phyloP scores from a whole-genome alignment of 2,113 vertebrate genomes.

The Rhombomys opimus region DNA sequence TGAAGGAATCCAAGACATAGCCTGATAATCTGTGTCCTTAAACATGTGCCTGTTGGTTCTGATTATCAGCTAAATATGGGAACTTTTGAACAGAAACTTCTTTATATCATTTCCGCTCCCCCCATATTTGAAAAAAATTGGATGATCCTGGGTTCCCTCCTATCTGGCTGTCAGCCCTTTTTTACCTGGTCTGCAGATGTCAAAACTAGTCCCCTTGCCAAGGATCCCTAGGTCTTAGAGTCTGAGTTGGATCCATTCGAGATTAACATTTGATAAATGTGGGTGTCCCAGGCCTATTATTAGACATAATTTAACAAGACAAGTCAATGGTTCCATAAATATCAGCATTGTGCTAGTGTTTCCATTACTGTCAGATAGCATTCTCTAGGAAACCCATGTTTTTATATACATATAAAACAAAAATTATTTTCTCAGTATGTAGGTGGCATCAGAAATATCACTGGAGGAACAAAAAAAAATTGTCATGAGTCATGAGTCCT shows the following conservation, averaged over 20 bases:
- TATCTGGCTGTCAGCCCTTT: not conserved
- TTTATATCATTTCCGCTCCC: not conserved
- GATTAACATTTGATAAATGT: not conserved
- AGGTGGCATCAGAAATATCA: not conserved
- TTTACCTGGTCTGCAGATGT: not conserved
- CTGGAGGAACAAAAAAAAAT: not conserved
- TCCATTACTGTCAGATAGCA: not conserved
- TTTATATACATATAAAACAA: not conserved
- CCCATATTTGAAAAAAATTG: not conserved
- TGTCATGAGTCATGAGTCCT: not conserved
- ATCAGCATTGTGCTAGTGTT: not conserved
- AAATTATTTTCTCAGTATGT: constrained; percentile 15
- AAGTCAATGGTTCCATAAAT: constrained; percentile 5
- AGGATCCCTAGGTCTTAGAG: not conserved
- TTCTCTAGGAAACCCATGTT: not conserved
- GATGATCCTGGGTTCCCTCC: not conserved
- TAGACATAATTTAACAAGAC: constrained; percentile 9
- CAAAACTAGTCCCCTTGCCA: not conserved
- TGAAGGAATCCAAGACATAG: not conserved
- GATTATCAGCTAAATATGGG: not conserved
- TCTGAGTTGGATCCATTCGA: not conserved
- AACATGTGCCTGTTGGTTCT: constrained; percentile 33
- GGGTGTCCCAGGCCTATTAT: not conserved
- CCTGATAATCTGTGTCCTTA: not conserved
- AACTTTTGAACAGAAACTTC: not conserved